Evolutionary conservation across 2,888 invertebrate species (phyloP).

Genomic region (Apoderus coryli): DNA sequence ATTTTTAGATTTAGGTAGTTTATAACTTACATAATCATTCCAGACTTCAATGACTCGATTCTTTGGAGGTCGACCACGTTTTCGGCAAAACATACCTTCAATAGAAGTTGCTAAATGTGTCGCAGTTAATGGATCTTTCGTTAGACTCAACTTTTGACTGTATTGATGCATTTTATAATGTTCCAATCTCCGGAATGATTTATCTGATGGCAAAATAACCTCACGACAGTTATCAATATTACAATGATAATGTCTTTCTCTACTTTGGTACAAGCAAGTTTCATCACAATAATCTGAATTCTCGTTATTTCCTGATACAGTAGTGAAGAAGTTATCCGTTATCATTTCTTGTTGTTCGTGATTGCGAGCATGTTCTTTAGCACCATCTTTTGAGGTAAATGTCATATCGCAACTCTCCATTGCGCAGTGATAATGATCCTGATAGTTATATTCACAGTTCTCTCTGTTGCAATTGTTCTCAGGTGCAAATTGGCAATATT

Average conservation of each 20-base stretch:
- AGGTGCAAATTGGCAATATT: constrained; percentile 37
- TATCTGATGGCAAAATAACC: constrained; percentile 60
- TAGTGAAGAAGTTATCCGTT: constrained; percentile 59
- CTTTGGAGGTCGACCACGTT: constrained; percentile 92
- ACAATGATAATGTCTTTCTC: constrained; percentile 79
- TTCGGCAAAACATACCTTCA: constrained; percentile 79
- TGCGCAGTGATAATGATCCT: constrained; percentile 80
- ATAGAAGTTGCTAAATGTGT: constrained; percentile 55
- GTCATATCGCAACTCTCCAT: constrained; percentile 62
- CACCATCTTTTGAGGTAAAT: constrained; percentile 41
- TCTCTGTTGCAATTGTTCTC: constrained; percentile 26
- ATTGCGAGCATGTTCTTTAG: constrained; percentile 73
- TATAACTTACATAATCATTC: constrained; percentile 62
- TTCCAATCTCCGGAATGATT: constrained; percentile 65
- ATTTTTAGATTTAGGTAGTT: no score
- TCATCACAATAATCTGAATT: constrained; percentile 53
- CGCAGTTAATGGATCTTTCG: constrained; percentile 35
- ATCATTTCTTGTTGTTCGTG: constrained; percentile 82
- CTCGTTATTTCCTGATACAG: constrained; percentile 46
- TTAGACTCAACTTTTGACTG: constrained; percentile 31
- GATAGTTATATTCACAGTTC: constrained; percentile 47
- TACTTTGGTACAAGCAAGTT: constrained; percentile 59
- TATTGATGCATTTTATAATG: constrained; percentile 69
- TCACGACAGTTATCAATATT: constrained; percentile 78
- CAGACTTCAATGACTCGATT: constrained; percentile 87